Evolutionary conservation across 1,140 invertebrate genomes (phyloP).

Genomic region (Drosophila parvula): DNA sequence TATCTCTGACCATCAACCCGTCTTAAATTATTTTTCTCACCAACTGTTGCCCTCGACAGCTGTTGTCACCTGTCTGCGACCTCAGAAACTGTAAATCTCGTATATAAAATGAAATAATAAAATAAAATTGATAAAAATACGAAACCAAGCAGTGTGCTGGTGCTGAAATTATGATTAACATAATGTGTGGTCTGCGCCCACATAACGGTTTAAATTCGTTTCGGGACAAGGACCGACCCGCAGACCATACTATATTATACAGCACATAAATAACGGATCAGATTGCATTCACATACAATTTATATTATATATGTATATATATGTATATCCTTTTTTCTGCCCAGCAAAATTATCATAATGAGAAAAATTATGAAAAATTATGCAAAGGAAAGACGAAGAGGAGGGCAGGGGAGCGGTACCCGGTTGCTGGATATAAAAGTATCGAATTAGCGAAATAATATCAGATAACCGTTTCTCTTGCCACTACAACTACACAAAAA

Average conservation of each 20-base stretch:
- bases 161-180: conserved; percentile 60
- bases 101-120: conserved; percentile 25
- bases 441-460: conserved; percentile 84
- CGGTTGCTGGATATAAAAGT: conserved; percentile 73
- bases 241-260: conserved; percentile 50
- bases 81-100: conserved; percentile 63
- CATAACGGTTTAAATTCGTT: conserved; percentile 65
- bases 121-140: conserved; percentile 16
- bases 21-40: conserved; percentile 15
- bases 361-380: conserved; percentile 74
- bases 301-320: conserved; percentile 48
- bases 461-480: conserved; percentile 62
- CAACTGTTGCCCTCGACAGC: conserved; percentile 62
- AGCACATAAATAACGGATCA: conserved; percentile 75
- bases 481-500: conserved; percentile 42
- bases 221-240: conserved; percentile 56
- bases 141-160: conserved; percentile 13
- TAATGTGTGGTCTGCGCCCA: conserved; percentile 78
- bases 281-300: conserved; percentile 80
- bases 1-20: neutral
- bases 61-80: conserved; percentile 74
- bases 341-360: conserved; percentile 72
- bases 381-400: conserved; percentile 46
- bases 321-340: conserved; percentile 20
- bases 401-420: conserved; percentile 19